Base-by-base conservation (phyloP, 2,113 vertebrate species). In the Macrotus californicus region DNA sequence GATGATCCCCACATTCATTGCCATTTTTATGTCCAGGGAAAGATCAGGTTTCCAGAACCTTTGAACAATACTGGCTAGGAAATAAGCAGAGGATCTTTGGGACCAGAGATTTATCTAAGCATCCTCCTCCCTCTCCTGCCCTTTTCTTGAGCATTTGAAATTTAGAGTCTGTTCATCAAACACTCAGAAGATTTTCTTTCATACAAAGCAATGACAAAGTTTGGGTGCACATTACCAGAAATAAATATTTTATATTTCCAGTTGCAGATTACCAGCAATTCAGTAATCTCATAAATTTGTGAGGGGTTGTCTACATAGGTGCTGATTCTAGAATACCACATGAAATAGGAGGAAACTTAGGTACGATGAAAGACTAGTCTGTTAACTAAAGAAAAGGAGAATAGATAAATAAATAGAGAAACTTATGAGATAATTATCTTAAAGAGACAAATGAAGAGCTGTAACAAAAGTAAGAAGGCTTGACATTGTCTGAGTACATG, bases 401-500 rank as follows among this genome's bases (percentile, higher is more conserved):
- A 72, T 34, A 75, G 15, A 73, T 22, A 89, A 86, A 90, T 39
- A 50, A 86, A 90, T 67, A 43, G 43, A 7, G 7, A 81, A 91
- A 94, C 11, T 43, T 73, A 76, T 16, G 50, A 89, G 7, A 93
- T 36, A 41, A 93, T 69, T 90, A 34, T 52, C 14, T 94, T 95
- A 46, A 93, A 84, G 64, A 80, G 43, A 0, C 76, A 64, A 88
- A 83, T 93, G 48, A 94, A 77, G 13, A 86, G 24, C 66, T 82
- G 3, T 21, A 92, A 66, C 31, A 54, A 64, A 88, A 96, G 81
- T 84, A 82, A 67, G 36, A 67, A 97, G 82, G 34, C 85, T 95
- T 94, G 89, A 87, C 86, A 92, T 89, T 97, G 87, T 96, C 88
- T 82, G 46, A 96, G 87, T 91, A 56, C 72, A 86, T 91, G 92